phyloP scores from a whole-genome alignment of 2,888 invertebrate genomes.

The Cotesia congregata region DNA sequence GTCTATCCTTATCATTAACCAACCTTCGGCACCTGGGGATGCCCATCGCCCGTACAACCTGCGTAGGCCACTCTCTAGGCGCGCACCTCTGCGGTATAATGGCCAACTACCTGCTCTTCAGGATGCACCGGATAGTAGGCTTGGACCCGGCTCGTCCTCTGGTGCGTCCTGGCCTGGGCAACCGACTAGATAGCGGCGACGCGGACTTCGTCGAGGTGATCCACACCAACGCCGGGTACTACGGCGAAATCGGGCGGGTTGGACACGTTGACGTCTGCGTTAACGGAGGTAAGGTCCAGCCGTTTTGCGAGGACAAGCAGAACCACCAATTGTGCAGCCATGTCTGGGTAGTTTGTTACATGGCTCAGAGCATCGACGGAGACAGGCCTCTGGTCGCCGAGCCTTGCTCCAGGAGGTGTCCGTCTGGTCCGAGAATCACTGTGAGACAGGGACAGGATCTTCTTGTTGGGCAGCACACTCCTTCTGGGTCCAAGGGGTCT shows the following conservation, averaged over 20 bases:
- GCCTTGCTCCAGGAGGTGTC: constrained; percentile 82
- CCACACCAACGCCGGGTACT: constrained; percentile 85
- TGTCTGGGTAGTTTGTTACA: constrained; percentile 84
- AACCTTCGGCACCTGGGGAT: constrained; percentile 78
- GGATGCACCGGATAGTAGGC: constrained; percentile 81
- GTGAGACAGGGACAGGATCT: constrained; percentile 74
- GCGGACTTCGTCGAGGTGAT: constrained; percentile 84
- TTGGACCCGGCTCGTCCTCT: constrained; percentile 84
- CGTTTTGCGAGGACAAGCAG: constrained; percentile 80
- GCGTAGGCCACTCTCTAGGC: constrained; percentile 84
- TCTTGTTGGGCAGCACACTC: constrained; percentile 81
- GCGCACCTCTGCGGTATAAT: constrained; percentile 84
- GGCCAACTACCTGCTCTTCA: constrained; percentile 80
- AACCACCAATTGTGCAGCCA: constrained; percentile 84
- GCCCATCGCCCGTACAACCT: constrained; percentile 77
- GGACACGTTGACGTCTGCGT: constrained; percentile 87
- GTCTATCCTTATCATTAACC: constrained; percentile 77
- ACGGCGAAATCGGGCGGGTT: constrained; percentile 81
- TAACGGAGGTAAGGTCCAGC: constrained; percentile 83
- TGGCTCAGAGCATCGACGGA: constrained; percentile 81
- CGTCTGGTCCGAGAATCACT: constrained; percentile 75
- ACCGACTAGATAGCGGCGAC: constrained; percentile 80
- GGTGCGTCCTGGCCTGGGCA: constrained; percentile 76
- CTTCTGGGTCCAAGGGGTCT: constrained; percentile 79
- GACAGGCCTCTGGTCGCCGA: constrained; percentile 73